These are phyloP conservation scores for Plotosus lineatus DNA, from an alignment of 2,113 vertebrate species.

Conservation along the genomic window DNA sequence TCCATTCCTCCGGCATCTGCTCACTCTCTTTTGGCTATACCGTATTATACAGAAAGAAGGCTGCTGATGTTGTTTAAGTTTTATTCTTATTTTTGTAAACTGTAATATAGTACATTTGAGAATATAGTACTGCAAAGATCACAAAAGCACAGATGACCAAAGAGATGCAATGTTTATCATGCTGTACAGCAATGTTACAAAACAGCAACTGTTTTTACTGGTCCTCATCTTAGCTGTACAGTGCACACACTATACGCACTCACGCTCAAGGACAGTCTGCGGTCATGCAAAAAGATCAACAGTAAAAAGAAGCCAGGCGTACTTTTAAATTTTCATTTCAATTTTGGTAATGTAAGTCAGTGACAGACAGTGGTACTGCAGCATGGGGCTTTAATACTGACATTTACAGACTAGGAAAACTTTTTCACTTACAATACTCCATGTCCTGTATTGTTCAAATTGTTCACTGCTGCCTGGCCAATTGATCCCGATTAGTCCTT, in stretches of 20 bases:
- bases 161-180: background rate
- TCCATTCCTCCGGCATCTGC: no score
- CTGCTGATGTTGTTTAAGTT: background rate
- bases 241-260: background rate
- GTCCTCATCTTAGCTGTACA: background rate
- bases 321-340: background rate
- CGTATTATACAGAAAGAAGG: background rate
- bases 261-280: background rate
- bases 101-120: background rate
- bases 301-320: background rate
- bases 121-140: background rate
- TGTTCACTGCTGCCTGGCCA: conserved; percentile 42
- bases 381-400: background rate
- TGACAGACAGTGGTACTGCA: background rate
- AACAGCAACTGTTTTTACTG: no score
- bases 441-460: conserved; percentile 47
- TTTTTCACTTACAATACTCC: conserved; percentile 40
- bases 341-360: background rate
- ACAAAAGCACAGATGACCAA: background rate
- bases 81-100: background rate
- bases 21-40: background rate
- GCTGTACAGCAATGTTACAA: background rate
- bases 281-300: background rate
- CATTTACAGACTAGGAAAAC: conserved; percentile 5
- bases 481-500: conserved; percentile 60